A percentile compares a stretch with the other conserved stretches of the same genome.
Evolutionary conservation across 1,140 invertebrate genomes (phyloP).

Genomic region (Neoseiulus cucumeris): DNA sequence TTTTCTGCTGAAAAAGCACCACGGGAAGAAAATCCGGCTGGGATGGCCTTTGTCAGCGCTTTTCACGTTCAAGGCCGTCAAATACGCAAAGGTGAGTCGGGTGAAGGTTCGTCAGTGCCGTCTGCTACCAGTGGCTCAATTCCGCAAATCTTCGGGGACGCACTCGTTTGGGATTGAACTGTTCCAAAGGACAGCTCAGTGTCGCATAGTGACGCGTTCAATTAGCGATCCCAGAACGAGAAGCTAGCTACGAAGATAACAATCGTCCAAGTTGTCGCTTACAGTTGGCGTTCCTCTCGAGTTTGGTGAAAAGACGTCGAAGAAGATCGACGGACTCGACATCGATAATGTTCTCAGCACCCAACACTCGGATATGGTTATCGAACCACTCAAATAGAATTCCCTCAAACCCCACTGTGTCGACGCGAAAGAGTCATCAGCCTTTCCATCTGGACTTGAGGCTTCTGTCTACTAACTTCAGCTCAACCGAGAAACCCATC

Average conservation of each 20-base stretch:
- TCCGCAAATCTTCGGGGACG: not conserved
- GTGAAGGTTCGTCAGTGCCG: not conserved
- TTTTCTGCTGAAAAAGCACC: not conserved
- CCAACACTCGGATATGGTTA: not conserved
- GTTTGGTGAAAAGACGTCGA: not conserved
- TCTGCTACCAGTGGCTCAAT: not conserved
- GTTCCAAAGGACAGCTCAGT: not conserved
- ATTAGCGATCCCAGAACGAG: no score
- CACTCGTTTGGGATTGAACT: not conserved
- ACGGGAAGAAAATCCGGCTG: not conserved
- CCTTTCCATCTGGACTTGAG: no score
- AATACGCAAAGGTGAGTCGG: conserved; percentile 10
- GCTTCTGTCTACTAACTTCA: no score
- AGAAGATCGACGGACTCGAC: not conserved
- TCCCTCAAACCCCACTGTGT: no score
- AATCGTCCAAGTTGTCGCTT: not conserved
- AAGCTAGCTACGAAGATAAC: no score
- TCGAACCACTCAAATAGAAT: no score
- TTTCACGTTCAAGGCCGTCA: conserved; percentile 4
- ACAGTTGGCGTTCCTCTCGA: conserved; percentile 2
- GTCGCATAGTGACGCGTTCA: no score
- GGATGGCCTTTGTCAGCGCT: not conserved
- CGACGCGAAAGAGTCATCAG: no score
- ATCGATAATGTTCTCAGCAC: not conserved
- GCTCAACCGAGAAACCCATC: no score